Evolutionary conservation across 2,888 invertebrate species (phyloP).

Genomic region (Epinotia nisella): DNA sequence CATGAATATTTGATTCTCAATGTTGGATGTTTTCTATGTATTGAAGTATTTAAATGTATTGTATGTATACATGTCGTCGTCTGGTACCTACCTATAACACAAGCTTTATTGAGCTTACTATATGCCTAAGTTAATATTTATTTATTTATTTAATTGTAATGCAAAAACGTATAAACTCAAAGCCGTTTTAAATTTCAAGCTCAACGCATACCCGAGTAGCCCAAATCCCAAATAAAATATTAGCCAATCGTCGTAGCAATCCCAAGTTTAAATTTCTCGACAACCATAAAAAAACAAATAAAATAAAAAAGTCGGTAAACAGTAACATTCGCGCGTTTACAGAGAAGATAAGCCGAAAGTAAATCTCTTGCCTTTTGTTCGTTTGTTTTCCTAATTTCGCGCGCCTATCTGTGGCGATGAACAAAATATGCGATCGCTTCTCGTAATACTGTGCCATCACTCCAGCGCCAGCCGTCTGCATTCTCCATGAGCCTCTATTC

Average conservation of each 20-base stretch:
- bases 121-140: no score
- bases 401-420: conserved; percentile 43
- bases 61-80: no score
- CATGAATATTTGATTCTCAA: no score
- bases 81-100: no score
- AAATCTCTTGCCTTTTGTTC: conserved; percentile 44
- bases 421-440: conserved; percentile 43
- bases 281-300: conserved; percentile 42
- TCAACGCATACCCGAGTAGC: conserved; percentile 5
- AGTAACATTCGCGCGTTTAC: conserved; percentile 41
- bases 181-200: not conserved
- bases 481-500: conserved; percentile 32
- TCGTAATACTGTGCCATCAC: conserved; percentile 37
- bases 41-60: no score
- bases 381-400: conserved; percentile 44
- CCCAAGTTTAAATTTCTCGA: conserved; percentile 40
- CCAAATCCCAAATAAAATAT: conserved; percentile 29
- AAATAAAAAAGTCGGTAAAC: conserved; percentile 40
- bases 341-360: conserved; percentile 43
- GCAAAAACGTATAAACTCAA: not conserved
- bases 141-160: no score
- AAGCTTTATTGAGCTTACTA: no score
- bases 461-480: conserved; percentile 26
- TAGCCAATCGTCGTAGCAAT: conserved; percentile 41
- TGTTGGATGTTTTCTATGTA: no score